phyloP scores from a whole-genome alignment of 2,113 vertebrate genomes.

The Tupaia tana region DNA sequence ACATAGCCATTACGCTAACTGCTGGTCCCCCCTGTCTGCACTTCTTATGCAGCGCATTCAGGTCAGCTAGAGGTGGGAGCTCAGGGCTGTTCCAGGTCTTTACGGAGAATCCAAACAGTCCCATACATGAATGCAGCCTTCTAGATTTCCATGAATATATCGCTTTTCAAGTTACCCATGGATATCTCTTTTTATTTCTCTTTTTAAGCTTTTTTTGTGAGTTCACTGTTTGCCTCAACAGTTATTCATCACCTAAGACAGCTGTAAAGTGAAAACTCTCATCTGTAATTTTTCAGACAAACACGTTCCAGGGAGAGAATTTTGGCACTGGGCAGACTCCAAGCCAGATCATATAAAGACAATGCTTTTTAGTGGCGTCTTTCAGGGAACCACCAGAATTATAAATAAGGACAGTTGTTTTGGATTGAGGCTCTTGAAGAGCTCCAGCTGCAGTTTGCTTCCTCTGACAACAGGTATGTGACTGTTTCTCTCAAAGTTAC shows the following conservation, averaged over 20 bases:
- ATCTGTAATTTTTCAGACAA: conserved; percentile 24
- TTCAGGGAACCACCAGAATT: not conserved
- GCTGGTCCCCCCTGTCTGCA: no score
- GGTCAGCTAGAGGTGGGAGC: not conserved
- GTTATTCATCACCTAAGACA: not conserved
- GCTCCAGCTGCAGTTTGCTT: not conserved
- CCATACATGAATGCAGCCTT: not conserved
- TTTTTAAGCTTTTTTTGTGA: conserved; percentile 5
- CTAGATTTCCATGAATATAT: conserved; percentile 12
- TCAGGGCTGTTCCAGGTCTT: not conserved
- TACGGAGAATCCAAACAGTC: not conserved
- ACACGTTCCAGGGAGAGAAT: not conserved
- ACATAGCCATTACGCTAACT: no score
- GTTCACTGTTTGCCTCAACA: conserved; percentile 18
- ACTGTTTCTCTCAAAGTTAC: not conserved
- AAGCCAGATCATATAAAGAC: not conserved
- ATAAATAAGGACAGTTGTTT: not conserved
- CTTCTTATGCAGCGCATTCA: not conserved
- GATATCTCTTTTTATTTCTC: not conserved
- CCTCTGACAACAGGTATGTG: not conserved
- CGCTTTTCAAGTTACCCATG: not conserved
- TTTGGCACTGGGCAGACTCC: not conserved
- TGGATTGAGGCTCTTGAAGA: not conserved
- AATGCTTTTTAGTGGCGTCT: not conserved
- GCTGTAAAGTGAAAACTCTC: not conserved